phyloP scores from a whole-genome alignment of 2,113 vertebrate species.

The Trachemys scripta region DNA sequence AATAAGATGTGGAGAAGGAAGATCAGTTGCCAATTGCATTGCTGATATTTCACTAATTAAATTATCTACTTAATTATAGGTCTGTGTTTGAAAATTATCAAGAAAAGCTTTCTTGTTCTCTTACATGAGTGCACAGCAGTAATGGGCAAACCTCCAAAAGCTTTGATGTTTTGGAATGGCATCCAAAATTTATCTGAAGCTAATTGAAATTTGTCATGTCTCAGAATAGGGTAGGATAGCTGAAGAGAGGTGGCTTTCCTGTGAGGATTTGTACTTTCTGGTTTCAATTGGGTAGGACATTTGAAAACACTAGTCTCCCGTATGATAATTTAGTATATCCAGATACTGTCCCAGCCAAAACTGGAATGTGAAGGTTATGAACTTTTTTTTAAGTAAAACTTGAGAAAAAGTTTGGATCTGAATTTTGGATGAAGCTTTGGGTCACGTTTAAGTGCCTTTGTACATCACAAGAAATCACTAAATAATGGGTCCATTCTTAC shows the following conservation, averaged over 20 bases:
- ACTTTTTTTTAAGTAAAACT: background rate
- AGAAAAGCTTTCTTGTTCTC: background rate
- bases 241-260: background rate
- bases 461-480: background rate
- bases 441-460: background rate
- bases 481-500: background rate
- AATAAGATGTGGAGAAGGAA: background rate
- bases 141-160: background rate
- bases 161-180: background rate
- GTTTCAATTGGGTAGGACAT: background rate
- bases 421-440: background rate
- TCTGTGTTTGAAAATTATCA: background rate
- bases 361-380: accelerated
- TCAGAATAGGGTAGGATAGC: background rate
- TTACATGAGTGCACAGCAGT: background rate
- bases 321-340: background rate
- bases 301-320: background rate
- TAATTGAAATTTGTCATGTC: background rate
- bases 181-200: background rate
- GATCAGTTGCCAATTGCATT: background rate
- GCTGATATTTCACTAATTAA: background rate
- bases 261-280: background rate
- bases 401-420: background rate
- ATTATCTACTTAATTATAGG: background rate
- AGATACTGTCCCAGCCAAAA: background rate